phyloP scores from a whole-genome alignment of 2,888 invertebrate genomes.

The Germaria angustata region DNA sequence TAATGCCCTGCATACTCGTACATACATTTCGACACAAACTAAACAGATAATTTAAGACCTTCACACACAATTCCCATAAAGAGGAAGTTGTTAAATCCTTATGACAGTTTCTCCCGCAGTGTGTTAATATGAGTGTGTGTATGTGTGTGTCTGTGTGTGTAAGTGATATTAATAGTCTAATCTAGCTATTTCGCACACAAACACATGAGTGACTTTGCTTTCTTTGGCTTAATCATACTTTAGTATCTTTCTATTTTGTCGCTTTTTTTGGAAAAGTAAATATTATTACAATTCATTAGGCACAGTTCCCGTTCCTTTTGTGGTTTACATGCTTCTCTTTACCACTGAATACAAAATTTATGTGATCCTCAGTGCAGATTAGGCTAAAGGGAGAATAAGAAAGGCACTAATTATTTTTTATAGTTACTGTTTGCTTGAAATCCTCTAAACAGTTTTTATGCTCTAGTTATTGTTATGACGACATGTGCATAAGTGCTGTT shows the following conservation, averaged over 20 bases:
- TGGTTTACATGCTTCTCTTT: not conserved
- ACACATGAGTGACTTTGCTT: not conserved
- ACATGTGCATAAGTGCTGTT: not conserved
- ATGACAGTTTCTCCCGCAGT: not conserved
- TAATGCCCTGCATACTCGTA: not conserved
- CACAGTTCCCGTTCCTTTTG: not conserved
- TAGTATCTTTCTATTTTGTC: not conserved
- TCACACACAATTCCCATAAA: not conserved
- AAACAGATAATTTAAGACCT: not conserved
- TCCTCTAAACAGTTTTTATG: not conserved
- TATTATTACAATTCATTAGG: conserved; percentile 11
- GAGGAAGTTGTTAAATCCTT: conserved; percentile 4
- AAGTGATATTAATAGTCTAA: not conserved
- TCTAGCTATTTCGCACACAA: not conserved
- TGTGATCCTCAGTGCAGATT: not conserved
- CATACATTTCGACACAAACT: not conserved
- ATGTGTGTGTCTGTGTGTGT: not conserved
- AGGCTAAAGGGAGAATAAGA: not conserved
- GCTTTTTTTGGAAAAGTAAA: not conserved
- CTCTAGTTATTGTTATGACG: not conserved
- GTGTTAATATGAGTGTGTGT: no score
- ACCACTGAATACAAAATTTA: not conserved
- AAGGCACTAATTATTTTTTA: not conserved
- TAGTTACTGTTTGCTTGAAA: not conserved
- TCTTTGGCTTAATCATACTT: not conserved